Conservation (phyloP, 2,888 invertebrate species). For the Omphaloscelis lunosa region DNA sequence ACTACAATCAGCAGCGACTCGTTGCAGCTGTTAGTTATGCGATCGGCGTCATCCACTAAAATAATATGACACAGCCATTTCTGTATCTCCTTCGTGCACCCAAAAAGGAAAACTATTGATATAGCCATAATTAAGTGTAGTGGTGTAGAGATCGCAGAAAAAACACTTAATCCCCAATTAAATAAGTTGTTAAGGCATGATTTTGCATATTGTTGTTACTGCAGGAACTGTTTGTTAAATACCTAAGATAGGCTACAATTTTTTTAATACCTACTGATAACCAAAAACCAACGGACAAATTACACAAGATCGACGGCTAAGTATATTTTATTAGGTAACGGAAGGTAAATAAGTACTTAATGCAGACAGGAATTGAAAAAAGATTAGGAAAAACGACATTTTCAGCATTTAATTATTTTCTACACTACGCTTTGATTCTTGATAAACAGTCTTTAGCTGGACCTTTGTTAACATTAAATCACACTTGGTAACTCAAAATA, state of each 20-base stretch:
- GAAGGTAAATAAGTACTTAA: not conserved
- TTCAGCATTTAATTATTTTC: not conserved
- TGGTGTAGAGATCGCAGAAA: slow-evolving; percentile 77
- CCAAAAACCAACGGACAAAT: not conserved
- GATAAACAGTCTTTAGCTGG: not conserved
- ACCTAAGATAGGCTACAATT: not conserved
- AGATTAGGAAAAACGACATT: not conserved
- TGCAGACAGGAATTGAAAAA: not conserved
- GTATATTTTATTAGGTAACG: not conserved
- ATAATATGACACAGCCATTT: slow-evolving; percentile 91
- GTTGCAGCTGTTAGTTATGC: slow-evolving; percentile 88
- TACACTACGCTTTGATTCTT: not conserved
- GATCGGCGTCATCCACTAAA: slow-evolving; percentile 89
- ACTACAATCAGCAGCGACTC: slow-evolving; percentile 86
- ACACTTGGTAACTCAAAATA: not conserved
- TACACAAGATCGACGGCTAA: too few species aligned
- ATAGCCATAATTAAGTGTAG: slow-evolving; percentile 83
- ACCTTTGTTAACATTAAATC: not conserved
- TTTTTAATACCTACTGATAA: not conserved
- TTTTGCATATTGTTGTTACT: slow-evolving; percentile 12
- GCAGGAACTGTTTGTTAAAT: not conserved
- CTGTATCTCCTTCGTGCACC: slow-evolving; percentile 83
- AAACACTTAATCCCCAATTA: slow-evolving; percentile 22
- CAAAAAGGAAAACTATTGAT: slow-evolving; percentile 85
- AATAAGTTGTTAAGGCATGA: slow-evolving; percentile 7